A percentile compares a stretch with the other conserved stretches of the same genome.
Evolutionary conservation across 2,888 invertebrate genomes (phyloP).

Genomic region (Peribatodes rhomboidaria): DNA sequence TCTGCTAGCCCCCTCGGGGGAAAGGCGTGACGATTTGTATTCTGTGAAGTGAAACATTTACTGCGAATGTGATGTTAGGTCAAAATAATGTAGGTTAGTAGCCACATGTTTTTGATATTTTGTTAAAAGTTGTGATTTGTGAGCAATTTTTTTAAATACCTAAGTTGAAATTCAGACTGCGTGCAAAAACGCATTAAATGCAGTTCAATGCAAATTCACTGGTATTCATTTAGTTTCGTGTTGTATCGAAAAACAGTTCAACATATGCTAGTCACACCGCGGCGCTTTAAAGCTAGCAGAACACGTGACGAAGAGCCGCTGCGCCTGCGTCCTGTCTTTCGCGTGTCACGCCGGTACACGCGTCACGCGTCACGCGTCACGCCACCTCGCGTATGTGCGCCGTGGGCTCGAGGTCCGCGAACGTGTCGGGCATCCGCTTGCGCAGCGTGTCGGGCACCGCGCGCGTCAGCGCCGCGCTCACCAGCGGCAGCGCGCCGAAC

Average conservation of each 20-base stretch:
- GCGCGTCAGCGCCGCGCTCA: slow-evolving; percentile 84
- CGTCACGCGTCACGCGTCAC: slow-evolving; percentile 2
- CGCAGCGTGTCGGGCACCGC: slow-evolving; percentile 88
- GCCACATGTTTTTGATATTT: too few relatives aligned
- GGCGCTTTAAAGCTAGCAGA: too few relatives aligned
- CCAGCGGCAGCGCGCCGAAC: slow-evolving; percentile 83
- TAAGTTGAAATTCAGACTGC: too few relatives aligned
- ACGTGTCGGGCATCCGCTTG: slow-evolving; percentile 86
- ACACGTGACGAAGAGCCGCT: too few relatives aligned
- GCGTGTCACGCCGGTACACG: neutral
- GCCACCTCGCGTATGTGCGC: slow-evolving; percentile 22
- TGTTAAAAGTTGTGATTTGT: too few relatives aligned
- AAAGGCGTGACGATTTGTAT: too few relatives aligned
- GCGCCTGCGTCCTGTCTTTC: neutral
- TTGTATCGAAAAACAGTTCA: neutral
- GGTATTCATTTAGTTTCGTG: neutral
- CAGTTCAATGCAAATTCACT: neutral
- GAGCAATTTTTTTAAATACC: too few relatives aligned
- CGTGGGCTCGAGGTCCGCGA: slow-evolving; percentile 78
- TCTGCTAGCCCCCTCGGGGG: too few relatives aligned
- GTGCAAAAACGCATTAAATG: neutral
- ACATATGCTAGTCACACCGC: neutral
- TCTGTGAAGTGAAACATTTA: too few relatives aligned
- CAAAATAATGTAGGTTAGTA: too few relatives aligned
- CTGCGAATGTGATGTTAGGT: too few relatives aligned